A percentile compares a stretch with the other conserved stretches of the same genome.
Evolutionary conservation across 2,888 invertebrate genomes (phyloP).

Genomic region (Tipula helvola): DNA sequence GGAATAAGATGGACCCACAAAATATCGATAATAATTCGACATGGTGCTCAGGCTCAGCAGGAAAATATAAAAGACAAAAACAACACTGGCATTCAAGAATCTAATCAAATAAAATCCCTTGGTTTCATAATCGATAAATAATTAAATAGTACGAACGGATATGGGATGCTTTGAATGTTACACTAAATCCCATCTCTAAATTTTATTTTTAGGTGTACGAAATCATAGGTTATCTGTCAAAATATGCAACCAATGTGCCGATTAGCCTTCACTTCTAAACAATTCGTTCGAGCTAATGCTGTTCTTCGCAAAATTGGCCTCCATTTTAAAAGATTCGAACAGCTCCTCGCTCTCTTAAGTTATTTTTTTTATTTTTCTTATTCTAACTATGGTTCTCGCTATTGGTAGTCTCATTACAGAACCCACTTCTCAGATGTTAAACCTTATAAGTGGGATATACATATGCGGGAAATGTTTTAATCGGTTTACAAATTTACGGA

Average conservation of each 20-base stretch:
- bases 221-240: slow-evolving; percentile 25
- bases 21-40: not conserved
- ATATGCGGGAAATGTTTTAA: slow-evolving; percentile 19
- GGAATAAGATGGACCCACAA: not conserved
- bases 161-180: too few species aligned
- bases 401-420: slow-evolving; percentile 30
- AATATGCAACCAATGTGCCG: slow-evolving; percentile 25
- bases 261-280: slow-evolving; percentile 24
- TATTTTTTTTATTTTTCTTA: too few species aligned
- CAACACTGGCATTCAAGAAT: not conserved
- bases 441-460: slow-evolving; percentile 17
- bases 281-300: slow-evolving; percentile 24
- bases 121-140: not conserved
- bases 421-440: slow-evolving; percentile 27
- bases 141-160: not conserved
- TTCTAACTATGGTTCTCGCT: too few species aligned
- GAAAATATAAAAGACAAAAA: not conserved
- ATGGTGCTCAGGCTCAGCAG: too few species aligned
- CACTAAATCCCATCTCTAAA: too few species aligned
- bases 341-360: too few species aligned
- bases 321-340: not conserved
- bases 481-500: slow-evolving; percentile 20
- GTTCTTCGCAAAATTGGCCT: slow-evolving; percentile 20
- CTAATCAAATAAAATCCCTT: not conserved
- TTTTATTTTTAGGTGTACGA: slow-evolving; percentile 20